These are phyloP conservation scores for Drosophila nr. medialis DNA, from an alignment of 2,888 invertebrate genomes.

Conservation along the genomic window DNA sequence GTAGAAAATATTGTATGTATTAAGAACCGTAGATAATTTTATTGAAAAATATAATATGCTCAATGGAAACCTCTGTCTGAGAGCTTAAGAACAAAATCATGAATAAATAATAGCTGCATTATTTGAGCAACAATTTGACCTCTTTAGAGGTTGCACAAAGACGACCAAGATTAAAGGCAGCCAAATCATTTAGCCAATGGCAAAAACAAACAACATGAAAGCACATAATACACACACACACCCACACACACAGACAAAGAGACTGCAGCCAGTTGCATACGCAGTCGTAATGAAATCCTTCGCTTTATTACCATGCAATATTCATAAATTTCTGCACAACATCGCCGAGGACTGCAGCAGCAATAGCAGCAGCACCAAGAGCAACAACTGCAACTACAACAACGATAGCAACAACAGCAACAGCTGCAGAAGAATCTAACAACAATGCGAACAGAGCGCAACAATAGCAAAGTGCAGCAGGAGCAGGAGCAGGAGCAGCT, in stretches of 20 bases:
- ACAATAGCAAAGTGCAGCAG: conserved; percentile 59
- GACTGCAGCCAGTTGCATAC: conserved; percentile 35
- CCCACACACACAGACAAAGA: conserved; percentile 1
- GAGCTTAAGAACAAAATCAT: conserved; percentile 1
- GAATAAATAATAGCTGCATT: conserved; percentile 2
- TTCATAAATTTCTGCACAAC: conserved; percentile 78
- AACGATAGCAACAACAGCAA: conserved; percentile 42
- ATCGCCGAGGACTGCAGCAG: conserved; percentile 60
- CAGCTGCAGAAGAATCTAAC: neutral
- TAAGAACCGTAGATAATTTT: neutral
- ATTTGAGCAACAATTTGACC: conserved; percentile 4
- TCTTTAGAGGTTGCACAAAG: conserved; percentile 21
- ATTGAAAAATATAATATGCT: neutral
- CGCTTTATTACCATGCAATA: conserved; percentile 75
- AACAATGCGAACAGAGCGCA: conserved; percentile 53
- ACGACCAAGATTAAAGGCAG: conserved; percentile 37
- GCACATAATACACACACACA: conserved; percentile 3
- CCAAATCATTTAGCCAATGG: conserved; percentile 42
- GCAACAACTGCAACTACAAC: conserved; percentile 38
- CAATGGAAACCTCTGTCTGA: neutral
- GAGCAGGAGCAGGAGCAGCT: conserved; percentile 5
- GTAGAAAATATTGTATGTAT: neutral
- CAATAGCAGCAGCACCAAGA: conserved; percentile 33
- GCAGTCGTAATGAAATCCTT: conserved; percentile 74
- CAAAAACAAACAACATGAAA: conserved; percentile 25